Evolutionary conservation across 2,797 vertebrate genomes (phyloP).

Genomic region (Sebastes reedi): DNA sequence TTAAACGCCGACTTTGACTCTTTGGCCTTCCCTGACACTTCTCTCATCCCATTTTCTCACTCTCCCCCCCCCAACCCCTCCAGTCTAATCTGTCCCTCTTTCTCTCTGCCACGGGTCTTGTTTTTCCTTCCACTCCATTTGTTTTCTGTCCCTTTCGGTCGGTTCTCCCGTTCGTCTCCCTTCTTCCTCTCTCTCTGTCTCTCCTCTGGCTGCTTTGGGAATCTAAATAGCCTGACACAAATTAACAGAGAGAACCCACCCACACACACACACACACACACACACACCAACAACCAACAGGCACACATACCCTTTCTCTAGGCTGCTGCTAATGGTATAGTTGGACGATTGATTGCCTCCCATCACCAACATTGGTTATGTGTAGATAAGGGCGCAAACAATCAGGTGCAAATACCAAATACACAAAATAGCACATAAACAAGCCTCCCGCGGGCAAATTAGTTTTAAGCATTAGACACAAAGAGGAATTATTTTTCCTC

Average conservation of each 20-base stretch:
- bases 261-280: neutral
- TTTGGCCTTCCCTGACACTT: constrained; percentile 53
- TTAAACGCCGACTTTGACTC: constrained; percentile 67
- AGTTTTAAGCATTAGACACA: neutral
- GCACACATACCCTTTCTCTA: constrained; percentile 23
- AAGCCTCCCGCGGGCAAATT: neutral
- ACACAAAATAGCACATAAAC: neutral
- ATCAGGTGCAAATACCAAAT: constrained; percentile 41
- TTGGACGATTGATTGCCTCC: constrained; percentile 68
- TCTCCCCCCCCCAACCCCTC: neutral
- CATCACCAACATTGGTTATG: constrained; percentile 58
- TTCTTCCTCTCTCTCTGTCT: neutral
- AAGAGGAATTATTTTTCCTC: neutral
- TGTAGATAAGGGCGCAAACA: constrained; percentile 54
- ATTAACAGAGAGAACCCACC: constrained; percentile 51
- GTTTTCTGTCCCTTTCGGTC: constrained; percentile 64
- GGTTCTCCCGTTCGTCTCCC: constrained; percentile 37
- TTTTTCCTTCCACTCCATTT: constrained; percentile 72
- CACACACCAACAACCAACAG: constrained; percentile 1
- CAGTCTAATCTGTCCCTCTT: constrained; percentile 57
- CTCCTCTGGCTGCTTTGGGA: constrained; percentile 25
- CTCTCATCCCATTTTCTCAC: constrained; percentile 62
- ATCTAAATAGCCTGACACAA: constrained; percentile 67
- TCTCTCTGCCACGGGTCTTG: constrained; percentile 56
- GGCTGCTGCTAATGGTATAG: constrained; percentile 53